Evolutionary conservation across 2,113 vertebrate species (phyloP).

Genomic region (Clarias magur): DNA sequence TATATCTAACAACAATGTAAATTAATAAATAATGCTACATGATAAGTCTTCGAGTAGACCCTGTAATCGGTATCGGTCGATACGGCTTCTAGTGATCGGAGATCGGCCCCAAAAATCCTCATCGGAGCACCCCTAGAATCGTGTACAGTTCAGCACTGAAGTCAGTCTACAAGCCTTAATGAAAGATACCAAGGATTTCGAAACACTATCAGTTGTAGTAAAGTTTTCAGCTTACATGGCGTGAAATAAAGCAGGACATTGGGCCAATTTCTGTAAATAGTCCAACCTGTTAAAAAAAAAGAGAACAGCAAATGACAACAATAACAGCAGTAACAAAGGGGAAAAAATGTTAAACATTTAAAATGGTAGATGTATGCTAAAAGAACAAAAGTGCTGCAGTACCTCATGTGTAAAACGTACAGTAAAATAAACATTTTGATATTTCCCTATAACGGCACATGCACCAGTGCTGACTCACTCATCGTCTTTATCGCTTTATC

Average conservation of each 20-base stretch:
- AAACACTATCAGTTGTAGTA: background rate
- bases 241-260: conserved; percentile 95
- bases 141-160: background rate
- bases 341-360: background rate
- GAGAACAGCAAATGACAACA: background rate
- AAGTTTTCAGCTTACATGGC: conserved; percentile 79
- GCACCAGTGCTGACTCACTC: too few relatives aligned
- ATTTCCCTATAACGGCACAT: background rate
- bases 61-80: too few relatives aligned
- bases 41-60: too few relatives aligned
- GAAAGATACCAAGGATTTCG: background rate
- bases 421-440: background rate
- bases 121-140: too few relatives aligned
- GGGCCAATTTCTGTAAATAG: conserved; percentile 94
- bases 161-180: background rate
- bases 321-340: too few relatives aligned
- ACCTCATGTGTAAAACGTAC: background rate
- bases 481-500: too few relatives aligned
- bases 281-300: conserved; percentile 76
- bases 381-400: background rate
- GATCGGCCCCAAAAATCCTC: too few relatives aligned
- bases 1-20: too few relatives aligned
- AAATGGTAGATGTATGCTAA: background rate
- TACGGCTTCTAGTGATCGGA: too few relatives aligned
- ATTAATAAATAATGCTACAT: too few relatives aligned